phyloP scores from a whole-genome alignment of 2,113 vertebrate species.

The Synchiropus splendidus region DNA sequence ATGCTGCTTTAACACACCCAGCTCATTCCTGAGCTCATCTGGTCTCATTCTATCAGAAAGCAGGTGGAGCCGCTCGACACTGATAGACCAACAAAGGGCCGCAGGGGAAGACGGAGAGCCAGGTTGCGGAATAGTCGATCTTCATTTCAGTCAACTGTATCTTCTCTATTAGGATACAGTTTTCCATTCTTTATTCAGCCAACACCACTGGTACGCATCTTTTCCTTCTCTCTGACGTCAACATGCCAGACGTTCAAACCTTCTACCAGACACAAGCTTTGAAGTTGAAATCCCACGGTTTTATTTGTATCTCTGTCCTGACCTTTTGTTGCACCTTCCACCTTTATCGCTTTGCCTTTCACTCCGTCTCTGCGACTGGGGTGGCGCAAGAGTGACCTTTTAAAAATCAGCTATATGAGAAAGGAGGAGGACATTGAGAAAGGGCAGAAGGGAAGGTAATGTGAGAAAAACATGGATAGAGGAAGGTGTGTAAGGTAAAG shows the following conservation, averaged over 20 bases:
- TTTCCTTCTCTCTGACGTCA: too few species aligned
- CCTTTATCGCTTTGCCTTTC: constrained; percentile 8
- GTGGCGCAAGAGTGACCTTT: constrained; percentile 13
- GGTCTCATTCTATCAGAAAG: constrained; percentile 33
- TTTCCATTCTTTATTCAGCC: too few species aligned
- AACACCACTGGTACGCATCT: too few species aligned
- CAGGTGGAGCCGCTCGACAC: constrained; percentile 26
- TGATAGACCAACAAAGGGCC: constrained; percentile 10
- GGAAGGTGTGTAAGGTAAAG: background rate
- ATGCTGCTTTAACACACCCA: constrained; percentile 15
- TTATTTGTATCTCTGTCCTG: too few species aligned
- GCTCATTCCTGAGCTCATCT: constrained; percentile 19
- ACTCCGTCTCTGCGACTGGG: background rate
- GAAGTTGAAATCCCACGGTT: too few species aligned
- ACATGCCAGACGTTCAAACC: too few species aligned
- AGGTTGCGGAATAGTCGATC: background rate
- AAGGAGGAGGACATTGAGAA: background rate
- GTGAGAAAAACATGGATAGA: background rate
- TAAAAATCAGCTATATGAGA: constrained; percentile 2
- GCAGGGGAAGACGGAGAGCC: constrained; percentile 13
- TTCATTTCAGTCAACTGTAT: too few species aligned
- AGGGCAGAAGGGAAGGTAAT: background rate
- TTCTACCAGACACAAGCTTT: too few species aligned
- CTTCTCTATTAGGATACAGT: too few species aligned
- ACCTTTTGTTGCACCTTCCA: background rate